Conservation (phyloP, 2,888 invertebrate genomes). For the Athripsodes cinereus region DNA sequence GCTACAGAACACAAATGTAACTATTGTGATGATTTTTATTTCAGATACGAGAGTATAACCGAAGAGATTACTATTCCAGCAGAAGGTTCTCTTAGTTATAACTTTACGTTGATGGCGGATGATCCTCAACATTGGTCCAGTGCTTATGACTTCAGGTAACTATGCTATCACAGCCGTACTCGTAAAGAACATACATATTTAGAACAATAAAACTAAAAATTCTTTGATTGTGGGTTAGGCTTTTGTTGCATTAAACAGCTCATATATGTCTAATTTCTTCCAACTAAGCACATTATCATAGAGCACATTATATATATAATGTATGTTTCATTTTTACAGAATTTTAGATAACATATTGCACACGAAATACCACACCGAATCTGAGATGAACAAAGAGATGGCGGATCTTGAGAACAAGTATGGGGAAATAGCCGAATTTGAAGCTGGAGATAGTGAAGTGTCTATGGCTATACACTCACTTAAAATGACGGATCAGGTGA, state of each 20-base stretch:
- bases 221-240: no score
- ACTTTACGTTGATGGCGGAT: constrained; percentile 76
- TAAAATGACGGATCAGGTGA: constrained; percentile 66
- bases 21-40: no score
- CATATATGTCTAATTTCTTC: no score
- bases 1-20: no score
- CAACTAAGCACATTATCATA: no score
- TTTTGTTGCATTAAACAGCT: no score
- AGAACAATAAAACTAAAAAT: no score
- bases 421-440: constrained; percentile 62
- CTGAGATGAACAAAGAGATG: constrained; percentile 59
- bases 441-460: constrained; percentile 60
- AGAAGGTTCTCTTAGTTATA: constrained; percentile 54
- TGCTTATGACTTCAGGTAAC: constrained; percentile 68
- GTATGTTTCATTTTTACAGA: no score
- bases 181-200: no score
- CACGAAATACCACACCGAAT: constrained; percentile 58
- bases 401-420: constrained; percentile 63
- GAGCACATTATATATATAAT: no score
- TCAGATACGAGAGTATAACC: constrained; percentile 58
- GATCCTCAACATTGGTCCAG: constrained; percentile 80
- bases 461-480: constrained; percentile 63
- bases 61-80: constrained; percentile 56
- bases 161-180: no score
- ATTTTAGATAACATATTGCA: constrained; percentile 60